Evolutionary conservation across 2,797 vertebrate genomes (phyloP).

Genomic region (Lacerta agilis): DNA sequence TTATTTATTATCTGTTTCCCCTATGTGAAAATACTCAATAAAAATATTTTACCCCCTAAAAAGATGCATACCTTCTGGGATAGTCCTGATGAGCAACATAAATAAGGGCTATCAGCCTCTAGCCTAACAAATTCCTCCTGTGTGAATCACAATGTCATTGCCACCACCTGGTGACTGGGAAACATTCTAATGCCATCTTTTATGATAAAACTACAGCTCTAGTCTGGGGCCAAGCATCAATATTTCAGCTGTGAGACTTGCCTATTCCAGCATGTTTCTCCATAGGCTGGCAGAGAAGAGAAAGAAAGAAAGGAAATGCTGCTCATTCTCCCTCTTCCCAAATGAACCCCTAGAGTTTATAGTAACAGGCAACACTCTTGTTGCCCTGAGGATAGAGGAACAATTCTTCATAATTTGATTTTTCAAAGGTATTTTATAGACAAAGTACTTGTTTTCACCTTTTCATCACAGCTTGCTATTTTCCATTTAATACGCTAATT

Average conservation of each 20-base stretch:
- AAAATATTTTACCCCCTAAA: no score
- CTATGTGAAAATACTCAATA: no score
- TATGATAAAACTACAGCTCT: background rate
- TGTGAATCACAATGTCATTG: background rate
- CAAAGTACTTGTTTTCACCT: slow-evolving; percentile 27
- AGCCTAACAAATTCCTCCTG: background rate
- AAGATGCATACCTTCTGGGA: background rate
- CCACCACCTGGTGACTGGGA: background rate
- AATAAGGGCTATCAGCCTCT: background rate
- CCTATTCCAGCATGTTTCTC: background rate
- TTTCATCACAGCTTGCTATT: slow-evolving; percentile 32
- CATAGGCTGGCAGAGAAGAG: background rate
- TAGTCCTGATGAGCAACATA: background rate
- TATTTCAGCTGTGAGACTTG: background rate
- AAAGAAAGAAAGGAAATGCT: background rate
- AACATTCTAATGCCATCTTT: background rate
- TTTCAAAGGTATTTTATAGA: slow-evolving; percentile 17
- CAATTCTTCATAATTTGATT: slow-evolving; percentile 19
- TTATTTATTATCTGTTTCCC: no score
- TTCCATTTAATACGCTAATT: slow-evolving; percentile 20
- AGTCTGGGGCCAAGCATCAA: background rate
- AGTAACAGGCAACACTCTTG: background rate
- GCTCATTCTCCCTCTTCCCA: background rate
- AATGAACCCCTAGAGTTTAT: background rate
- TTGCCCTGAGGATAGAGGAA: background rate